Conservation (phyloP, 2,113 vertebrate species). For the Engystomops pustulosus region DNA sequence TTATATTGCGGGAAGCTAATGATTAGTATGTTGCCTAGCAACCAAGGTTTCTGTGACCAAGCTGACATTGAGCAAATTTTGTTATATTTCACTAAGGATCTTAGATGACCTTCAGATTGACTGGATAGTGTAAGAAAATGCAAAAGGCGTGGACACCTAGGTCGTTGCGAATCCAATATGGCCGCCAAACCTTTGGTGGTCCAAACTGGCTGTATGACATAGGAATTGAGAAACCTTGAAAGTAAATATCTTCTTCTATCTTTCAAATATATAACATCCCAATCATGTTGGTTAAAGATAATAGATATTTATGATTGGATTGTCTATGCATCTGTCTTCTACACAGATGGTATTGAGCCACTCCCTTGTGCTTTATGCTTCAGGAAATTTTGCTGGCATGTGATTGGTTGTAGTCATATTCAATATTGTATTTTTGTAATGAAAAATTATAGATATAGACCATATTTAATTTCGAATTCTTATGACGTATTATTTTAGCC, state of each 20-base stretch:
- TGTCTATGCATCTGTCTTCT: background rate
- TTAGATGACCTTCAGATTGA: slow-evolving; percentile 29
- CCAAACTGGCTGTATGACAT: slow-evolving; percentile 13
- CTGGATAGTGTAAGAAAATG: background rate
- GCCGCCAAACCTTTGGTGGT: slow-evolving; percentile 45
- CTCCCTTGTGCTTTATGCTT: slow-evolving; percentile 15
- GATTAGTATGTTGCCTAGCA: background rate
- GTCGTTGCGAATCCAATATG: slow-evolving; percentile 47
- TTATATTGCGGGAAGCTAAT: background rate
- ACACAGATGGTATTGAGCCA: background rate
- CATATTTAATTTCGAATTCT: no score
- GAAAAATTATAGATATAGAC: background rate
- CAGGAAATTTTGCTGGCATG: background rate
- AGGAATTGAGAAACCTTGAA: background rate
- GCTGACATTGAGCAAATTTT: background rate
- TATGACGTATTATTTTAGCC: background rate
- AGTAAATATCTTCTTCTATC: background rate
- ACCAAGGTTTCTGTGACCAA: background rate
- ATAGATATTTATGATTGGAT: background rate
- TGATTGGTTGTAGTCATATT: no score
- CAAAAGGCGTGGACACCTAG: background rate
- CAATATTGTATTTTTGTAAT: no score
- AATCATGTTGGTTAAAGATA: background rate
- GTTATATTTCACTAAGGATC: background rate
- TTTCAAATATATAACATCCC: background rate